phyloP scores from a whole-genome alignment of 2,888 invertebrate species.

The Iselma pallidipennis region DNA sequence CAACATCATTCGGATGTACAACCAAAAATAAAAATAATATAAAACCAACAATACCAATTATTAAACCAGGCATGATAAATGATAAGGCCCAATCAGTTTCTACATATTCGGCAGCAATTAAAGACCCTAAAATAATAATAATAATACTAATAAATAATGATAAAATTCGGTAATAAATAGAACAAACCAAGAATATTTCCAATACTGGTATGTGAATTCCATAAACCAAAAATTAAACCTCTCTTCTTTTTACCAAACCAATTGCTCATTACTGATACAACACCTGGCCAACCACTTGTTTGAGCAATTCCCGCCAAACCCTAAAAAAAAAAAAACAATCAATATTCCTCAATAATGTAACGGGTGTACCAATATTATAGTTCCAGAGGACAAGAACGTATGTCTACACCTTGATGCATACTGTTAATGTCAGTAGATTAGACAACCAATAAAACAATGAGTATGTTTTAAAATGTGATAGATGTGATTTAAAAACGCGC shows the following conservation, averaged over 20 bases:
- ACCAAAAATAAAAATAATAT: conserved; percentile 82
- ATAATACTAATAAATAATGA: no score
- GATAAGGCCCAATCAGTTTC: conserved; percentile 88
- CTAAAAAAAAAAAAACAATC: conserved; percentile 53
- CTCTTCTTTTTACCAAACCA: conserved; percentile 95
- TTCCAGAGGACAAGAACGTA: no score
- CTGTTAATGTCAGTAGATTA: no score
- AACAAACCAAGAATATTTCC: conserved; percentile 85
- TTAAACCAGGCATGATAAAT: conserved; percentile 87
- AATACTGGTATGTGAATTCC: conserved; percentile 96
- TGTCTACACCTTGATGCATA: no score
- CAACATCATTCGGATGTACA: conserved; percentile 80
- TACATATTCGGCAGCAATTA: conserved; percentile 88
- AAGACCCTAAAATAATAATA: conserved; percentile 60
- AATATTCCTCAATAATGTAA: not conserved
- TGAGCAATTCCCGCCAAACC: conserved; percentile 83
- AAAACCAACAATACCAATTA: conserved; percentile 73
- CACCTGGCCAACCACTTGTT: conserved; percentile 96
- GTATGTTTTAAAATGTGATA: no score
- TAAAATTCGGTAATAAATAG: not conserved
- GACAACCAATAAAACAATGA: no score
- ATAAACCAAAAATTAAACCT: conserved; percentile 91
- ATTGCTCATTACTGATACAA: conserved; percentile 90
- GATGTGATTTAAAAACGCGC: no score
- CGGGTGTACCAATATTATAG: no score